phyloP scores from a whole-genome alignment of 2,888 invertebrate species.

The Harmothoe impar region DNA sequence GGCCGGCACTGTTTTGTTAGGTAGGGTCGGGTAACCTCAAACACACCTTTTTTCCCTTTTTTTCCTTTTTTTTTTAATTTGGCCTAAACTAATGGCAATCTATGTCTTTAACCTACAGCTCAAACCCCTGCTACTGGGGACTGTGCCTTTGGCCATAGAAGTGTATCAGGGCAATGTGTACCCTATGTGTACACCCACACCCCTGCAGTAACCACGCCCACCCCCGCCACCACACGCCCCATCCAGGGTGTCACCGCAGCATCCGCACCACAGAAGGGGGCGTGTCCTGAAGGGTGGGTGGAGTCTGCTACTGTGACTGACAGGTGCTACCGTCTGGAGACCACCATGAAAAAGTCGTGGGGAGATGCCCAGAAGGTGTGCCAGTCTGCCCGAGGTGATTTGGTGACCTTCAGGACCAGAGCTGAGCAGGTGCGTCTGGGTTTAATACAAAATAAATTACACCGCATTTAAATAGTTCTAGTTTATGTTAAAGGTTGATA shows the following conservation, averaged over 20 bases:
- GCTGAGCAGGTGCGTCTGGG: constrained; percentile 1
- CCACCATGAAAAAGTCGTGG: not conserved
- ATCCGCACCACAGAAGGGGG: not conserved
- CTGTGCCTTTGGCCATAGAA: not conserved
- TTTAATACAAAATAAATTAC: too few species aligned
- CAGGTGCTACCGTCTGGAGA: constrained; percentile 43
- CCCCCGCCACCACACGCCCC: not conserved
- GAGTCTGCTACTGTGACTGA: not conserved
- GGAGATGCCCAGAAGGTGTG: constrained; percentile 21
- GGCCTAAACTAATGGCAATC: too few species aligned
- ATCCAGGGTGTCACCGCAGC: not conserved
- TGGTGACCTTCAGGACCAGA: not conserved
- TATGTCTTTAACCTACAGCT: not conserved
- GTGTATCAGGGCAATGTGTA: not conserved
- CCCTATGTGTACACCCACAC: not conserved
- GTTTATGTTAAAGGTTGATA: too few species aligned
- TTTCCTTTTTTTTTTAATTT: not conserved
- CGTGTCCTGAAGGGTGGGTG: constrained; percentile 37
- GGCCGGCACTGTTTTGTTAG: too few species aligned
- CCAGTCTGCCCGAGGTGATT: constrained; percentile 29
- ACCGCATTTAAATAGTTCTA: too few species aligned
- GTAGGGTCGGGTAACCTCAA: too few species aligned
- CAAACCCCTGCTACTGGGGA: not conserved
- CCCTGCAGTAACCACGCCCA: not conserved
- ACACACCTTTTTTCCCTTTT: too few species aligned